Conservation (phyloP, 1,140 invertebrate species). For the Cydia splendana region DNA sequence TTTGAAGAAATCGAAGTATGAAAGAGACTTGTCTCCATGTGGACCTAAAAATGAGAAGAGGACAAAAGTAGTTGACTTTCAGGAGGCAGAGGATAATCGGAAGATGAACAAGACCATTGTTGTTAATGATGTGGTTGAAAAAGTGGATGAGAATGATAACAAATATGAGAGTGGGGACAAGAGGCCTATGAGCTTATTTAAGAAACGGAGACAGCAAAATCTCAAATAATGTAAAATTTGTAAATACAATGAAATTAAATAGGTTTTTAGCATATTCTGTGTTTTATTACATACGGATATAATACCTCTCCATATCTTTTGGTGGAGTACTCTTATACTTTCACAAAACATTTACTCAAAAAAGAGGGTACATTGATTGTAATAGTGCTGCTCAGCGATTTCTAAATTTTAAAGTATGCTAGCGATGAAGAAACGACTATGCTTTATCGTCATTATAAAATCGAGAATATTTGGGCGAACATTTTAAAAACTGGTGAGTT, state of each 20-base stretch:
- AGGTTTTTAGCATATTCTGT: background rate
- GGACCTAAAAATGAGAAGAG: slow-evolving; percentile 12
- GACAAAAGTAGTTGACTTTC: slow-evolving; percentile 8
- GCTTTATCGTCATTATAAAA: no score
- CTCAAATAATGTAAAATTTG: slow-evolving; percentile 35
- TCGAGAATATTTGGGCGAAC: no score
- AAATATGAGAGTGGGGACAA: slow-evolving; percentile 40
- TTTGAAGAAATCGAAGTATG: slow-evolving; percentile 68
- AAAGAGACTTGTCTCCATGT: slow-evolving; percentile 22
- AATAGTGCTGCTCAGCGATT: no score
- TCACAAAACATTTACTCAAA: no score
- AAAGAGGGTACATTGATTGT: no score
- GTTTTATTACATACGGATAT: background rate
- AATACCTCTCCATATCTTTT: no score
- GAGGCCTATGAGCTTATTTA: slow-evolving; percentile 67
- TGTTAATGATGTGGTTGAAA: slow-evolving; percentile 66
- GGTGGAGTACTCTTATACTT: no score
- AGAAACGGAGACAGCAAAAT: slow-evolving; percentile 62
- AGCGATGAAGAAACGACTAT: no score
- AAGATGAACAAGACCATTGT: slow-evolving; percentile 50
- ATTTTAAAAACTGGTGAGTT: no score
- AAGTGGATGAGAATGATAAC: slow-evolving; percentile 40
- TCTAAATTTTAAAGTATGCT: no score
- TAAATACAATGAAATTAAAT: slow-evolving; percentile 32
- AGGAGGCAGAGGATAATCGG: slow-evolving; percentile 14